Percentiles rank a stretch among this genome's conserved stretches.
phyloP scores from a whole-genome alignment of 2,888 invertebrate genomes.

The Diogma glabrata region DNA sequence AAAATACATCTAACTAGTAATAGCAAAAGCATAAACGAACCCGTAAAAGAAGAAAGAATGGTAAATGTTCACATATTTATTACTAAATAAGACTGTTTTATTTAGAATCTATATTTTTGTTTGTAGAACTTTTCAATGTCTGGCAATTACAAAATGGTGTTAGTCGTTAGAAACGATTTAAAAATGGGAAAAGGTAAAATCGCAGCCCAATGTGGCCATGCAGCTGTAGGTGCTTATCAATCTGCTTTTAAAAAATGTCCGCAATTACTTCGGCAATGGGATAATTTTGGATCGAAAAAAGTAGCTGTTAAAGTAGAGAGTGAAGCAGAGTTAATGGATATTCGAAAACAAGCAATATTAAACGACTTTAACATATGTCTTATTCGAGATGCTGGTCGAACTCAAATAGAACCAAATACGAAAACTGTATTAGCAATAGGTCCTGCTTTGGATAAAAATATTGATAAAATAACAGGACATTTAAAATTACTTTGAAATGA shows the following conservation, averaged over 20 bases:
- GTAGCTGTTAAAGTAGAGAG: slow-evolving; percentile 73
- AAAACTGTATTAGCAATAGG: slow-evolving; percentile 86
- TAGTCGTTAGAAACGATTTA: slow-evolving; percentile 79
- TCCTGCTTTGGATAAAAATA: slow-evolving; percentile 65
- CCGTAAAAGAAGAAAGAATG: background rate
- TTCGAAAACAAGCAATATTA: slow-evolving; percentile 57
- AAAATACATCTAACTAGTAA: slow-evolving; percentile 16
- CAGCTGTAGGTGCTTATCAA: slow-evolving; percentile 78
- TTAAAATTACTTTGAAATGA: slow-evolving; percentile 64
- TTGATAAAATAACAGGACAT: slow-evolving; percentile 79
- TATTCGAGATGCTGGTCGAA: slow-evolving; percentile 84
- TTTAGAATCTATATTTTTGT: background rate
- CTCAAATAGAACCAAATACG: slow-evolving; percentile 81
- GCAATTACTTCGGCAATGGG: slow-evolving; percentile 44
- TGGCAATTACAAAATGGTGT: slow-evolving; percentile 64
- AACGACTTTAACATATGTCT: slow-evolving; percentile 59
- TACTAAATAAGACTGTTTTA: background rate
- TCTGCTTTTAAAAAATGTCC: slow-evolving; percentile 51
- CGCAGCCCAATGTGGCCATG: slow-evolving; percentile 90
- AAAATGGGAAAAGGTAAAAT: slow-evolving; percentile 95
- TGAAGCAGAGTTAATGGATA: slow-evolving; percentile 55
- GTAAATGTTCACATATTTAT: too few species aligned
- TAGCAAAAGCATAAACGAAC: slow-evolving; percentile 10
- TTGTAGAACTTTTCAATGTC: slow-evolving; percentile 24
- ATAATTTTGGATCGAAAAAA: slow-evolving; percentile 70